Evolutionary conservation across 2,113 vertebrate species (phyloP).

Genomic region (Tachysurus vachellii): DNA sequence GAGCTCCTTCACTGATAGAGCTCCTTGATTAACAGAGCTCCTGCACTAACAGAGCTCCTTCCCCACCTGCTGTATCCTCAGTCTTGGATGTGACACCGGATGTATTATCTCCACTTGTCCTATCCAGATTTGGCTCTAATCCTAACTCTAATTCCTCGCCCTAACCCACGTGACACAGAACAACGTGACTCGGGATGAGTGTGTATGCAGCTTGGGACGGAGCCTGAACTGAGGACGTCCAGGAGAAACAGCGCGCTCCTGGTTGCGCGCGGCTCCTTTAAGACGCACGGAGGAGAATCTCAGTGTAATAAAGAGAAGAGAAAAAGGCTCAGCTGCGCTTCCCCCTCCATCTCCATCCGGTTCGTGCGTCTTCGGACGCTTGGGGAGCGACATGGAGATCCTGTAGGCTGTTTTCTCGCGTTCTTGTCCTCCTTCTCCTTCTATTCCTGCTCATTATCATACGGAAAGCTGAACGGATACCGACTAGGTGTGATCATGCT

Average conservation of each 20-base stretch:
- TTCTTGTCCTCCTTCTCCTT: background rate
- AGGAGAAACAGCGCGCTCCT: background rate
- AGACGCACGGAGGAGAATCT: conserved; percentile 48
- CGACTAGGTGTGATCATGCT: background rate
- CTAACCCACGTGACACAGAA: background rate
- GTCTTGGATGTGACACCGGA: background rate
- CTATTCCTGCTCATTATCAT: background rate
- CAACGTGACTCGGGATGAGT: background rate
- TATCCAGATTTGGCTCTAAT: conserved; percentile 15
- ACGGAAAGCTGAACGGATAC: conserved; percentile 13
- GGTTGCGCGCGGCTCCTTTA: conserved; percentile 41
- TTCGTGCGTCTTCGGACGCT: conserved; percentile 29
- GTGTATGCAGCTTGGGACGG: background rate
- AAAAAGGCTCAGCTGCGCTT: conserved; percentile 54
- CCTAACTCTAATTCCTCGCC: background rate
- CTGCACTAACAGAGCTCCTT: no score
- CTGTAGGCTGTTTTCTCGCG: conserved; percentile 18
- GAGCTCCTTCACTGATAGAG: no score
- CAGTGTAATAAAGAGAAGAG: conserved; percentile 39
- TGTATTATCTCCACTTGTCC: background rate
- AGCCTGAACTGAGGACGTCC: background rate
- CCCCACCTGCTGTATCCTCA: background rate
- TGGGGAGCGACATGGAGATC: conserved; percentile 58
- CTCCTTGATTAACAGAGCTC: no score
- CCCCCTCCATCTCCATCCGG: conserved; percentile 36